Evolutionary conservation across 2,113 vertebrate genomes (phyloP).

Genomic region (Ramphastos sulfuratus): DNA sequence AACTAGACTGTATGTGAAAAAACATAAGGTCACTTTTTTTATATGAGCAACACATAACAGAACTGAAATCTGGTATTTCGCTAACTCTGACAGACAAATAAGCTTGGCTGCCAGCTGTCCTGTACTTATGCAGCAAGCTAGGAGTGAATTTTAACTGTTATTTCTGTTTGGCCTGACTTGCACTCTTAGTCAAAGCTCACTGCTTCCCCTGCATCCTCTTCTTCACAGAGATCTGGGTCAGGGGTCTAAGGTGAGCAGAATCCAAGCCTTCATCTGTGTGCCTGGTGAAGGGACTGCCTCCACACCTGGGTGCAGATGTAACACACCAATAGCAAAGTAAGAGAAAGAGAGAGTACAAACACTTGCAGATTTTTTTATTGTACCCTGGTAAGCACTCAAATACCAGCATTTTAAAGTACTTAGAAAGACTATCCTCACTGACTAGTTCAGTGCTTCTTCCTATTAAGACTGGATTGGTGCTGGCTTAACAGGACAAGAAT

Average conservation of each 20-base stretch:
- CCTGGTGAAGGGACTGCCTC: neutral
- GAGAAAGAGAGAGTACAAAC: neutral
- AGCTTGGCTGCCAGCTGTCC: neutral
- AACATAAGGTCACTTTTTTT: neutral
- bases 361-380: neutral
- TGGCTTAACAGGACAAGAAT: neutral
- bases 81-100: neutral
- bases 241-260: accelerated
- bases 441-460: neutral
- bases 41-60: neutral
- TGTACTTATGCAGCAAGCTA: neutral
- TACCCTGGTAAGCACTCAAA: neutral
- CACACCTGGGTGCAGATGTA: neutral
- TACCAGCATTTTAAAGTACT: neutral
- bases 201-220: neutral
- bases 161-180: neutral
- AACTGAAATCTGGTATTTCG: neutral
- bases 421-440: neutral
- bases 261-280: neutral
- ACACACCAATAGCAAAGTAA: neutral
- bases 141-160: neutral
- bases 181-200: neutral
- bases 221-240: neutral
- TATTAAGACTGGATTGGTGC: neutral
- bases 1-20: neutral